Base-by-base conservation (phyloP, 2,888 invertebrate species). In the Andrena hattorfiana region DNA sequence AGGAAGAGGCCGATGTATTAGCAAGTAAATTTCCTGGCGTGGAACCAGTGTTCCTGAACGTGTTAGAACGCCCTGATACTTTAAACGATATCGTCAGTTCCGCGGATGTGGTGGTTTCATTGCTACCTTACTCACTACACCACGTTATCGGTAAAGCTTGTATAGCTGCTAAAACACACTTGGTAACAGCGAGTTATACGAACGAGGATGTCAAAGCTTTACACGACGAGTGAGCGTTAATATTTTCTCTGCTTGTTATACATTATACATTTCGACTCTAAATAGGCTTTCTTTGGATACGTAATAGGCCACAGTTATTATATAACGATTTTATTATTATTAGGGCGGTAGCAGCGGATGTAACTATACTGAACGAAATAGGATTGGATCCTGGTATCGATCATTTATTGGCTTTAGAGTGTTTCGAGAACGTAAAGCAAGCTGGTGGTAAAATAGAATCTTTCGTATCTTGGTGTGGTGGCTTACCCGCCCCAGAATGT, bases 321-420 rank as follows among this genome's bases (percentile, higher is more conserved):
- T 2, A 28, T 48, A n/a, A 7, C 49, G 3, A 5, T 20, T 48
- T 26, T 49, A 23, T 49, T 6, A 67, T 73, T 42, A 88, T 26
- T 87, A 98, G 98, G 74, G 99, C 99, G 0, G 95, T 96, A 67
- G 96, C 97, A 48, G 98, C 98, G 0, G 99, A 98, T 0, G 95
- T 99, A 0, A 99, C 99, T 0, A 96, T 99, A 59, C 95, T 99
- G 85, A 99, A 99, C 92, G 99, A 99, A 95, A 97, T 99, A 0
- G 99, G 99, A 0, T 95, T 99, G 42, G 99, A 99, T 93, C 99
- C 99, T 0, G 99, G 99, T n/a, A 99, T 99, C 87, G 99, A 99
- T 94, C 99, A 99, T 94, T 95, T 99, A 87, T 94, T 99, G 74
- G 99, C 99, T 0, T 96, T 99, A 94, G 99, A 99, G 93, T 99